A percentile compares a stretch with the other conserved stretches of the same genome.
These are phyloP conservation scores for Idaea aversata DNA, from an alignment of 2,888 invertebrate genomes.

Conservation along the genomic window DNA sequence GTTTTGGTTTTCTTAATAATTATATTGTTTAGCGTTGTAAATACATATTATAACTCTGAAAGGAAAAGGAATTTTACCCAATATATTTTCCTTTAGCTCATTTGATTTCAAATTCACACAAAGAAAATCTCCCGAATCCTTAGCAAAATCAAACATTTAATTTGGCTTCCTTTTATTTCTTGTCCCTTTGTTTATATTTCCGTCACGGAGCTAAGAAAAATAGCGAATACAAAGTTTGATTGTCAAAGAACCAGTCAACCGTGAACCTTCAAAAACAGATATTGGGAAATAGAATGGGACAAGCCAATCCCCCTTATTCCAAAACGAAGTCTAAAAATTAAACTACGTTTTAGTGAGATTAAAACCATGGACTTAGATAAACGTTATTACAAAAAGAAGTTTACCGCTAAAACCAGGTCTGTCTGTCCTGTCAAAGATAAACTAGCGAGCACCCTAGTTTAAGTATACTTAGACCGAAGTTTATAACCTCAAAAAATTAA, in stretches of 20 bases:
- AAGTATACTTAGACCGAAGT: too few species aligned
- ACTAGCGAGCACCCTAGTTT: too few species aligned
- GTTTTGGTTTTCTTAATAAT: background rate
- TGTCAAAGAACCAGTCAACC: constrained; percentile 50
- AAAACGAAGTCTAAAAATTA: background rate
- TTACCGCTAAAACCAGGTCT: too few species aligned
- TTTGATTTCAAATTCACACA: constrained; percentile 2
- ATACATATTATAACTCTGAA: background rate
- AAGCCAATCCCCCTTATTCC: too few species aligned
- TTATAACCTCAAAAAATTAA: too few species aligned
- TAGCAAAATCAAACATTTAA: constrained; percentile 51
- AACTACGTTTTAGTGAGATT: too few species aligned
- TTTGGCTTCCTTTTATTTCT: constrained; percentile 57
- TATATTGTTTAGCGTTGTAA: background rate
- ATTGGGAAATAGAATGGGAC: constrained; percentile 13
- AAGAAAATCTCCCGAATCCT: constrained; percentile 41
- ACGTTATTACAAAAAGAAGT: too few species aligned
- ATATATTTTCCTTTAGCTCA: background rate
- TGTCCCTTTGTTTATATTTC: constrained; percentile 59
- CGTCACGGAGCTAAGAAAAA: constrained; percentile 52
- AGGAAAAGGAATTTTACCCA: background rate
- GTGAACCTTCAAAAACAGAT: constrained; percentile 52
- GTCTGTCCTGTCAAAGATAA: too few species aligned
- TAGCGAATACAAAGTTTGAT: constrained; percentile 50
- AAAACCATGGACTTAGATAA: too few species aligned